Evolutionary conservation across 2,113 vertebrate species (phyloP).

Genomic region (Dissostichus mawsoni): DNA sequence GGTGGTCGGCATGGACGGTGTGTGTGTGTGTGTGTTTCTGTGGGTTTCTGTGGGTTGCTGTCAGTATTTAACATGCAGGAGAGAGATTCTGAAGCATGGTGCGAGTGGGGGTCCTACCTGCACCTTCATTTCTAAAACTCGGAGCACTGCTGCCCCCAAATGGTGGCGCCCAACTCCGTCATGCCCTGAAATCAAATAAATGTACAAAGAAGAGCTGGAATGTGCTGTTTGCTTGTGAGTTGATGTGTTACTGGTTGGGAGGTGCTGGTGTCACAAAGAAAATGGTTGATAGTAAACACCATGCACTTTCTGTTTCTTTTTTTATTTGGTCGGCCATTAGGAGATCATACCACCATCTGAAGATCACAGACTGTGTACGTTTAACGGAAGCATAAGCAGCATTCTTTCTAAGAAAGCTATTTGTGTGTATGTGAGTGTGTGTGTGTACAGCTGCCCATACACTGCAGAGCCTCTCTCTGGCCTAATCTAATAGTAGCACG

Average conservation of each 20-base stretch:
- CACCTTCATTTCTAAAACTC: constrained; percentile 51
- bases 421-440: constrained; percentile 39
- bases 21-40: constrained; percentile 25
- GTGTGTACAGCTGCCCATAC: constrained; percentile 55
- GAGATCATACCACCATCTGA: constrained; percentile 53
- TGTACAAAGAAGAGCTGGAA: constrained; percentile 31
- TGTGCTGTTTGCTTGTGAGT: constrained; percentile 36
- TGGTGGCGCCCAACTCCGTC: constrained; percentile 53
- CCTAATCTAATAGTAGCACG: constrained; percentile 81
- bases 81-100: constrained; percentile 74
- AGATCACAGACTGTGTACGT: constrained; percentile 33
- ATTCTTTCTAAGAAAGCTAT: constrained; percentile 53
- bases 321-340: constrained; percentile 25
- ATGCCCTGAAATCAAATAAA: constrained; percentile 23
- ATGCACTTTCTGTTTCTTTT: constrained; percentile 12
- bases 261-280: constrained; percentile 24
- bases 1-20: constrained; percentile 44
- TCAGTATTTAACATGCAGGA: constrained; percentile 74
- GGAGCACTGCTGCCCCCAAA: constrained; percentile 76
- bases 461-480: constrained; percentile 72
- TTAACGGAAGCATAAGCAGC: constrained; percentile 40
- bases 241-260: constrained; percentile 19
- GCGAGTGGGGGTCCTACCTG: constrained; percentile 66
- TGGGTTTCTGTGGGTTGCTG: constrained; percentile 62
- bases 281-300: constrained; percentile 37